Evolutionary conservation across 2,113 vertebrate genomes (phyloP).

Genomic region (Lagenorhynchus albirostris): DNA sequence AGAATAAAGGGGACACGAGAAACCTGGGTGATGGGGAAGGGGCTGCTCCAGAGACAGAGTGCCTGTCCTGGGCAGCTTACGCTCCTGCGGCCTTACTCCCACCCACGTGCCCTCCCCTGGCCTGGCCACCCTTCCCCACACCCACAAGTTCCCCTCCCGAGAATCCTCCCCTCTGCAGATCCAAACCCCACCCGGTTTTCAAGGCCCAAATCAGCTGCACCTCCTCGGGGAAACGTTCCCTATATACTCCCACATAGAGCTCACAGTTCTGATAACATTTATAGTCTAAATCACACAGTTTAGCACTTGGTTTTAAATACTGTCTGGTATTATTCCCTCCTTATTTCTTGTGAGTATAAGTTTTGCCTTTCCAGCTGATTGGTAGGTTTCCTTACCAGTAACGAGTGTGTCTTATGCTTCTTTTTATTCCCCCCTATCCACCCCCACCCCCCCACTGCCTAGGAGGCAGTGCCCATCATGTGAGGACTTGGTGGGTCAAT

Average conservation of each 20-base stretch:
- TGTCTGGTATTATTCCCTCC: constrained; percentile 71
- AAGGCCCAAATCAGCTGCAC: neutral
- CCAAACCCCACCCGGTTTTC: neutral
- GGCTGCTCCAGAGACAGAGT: neutral
- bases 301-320: constrained; percentile 72
- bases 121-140: neutral
- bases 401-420: neutral
- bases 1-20: neutral
- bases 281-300: constrained; percentile 69
- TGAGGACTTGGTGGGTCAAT: no score
- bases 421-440: neutral
- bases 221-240: constrained; percentile 15
- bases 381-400: neutral
- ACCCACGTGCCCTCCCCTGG: no score
- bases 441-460: neutral
- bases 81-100: neutral
- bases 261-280: constrained; percentile 70
- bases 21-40: neutral
- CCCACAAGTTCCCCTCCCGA: neutral
- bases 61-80: no score
- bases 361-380: neutral
- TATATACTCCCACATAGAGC: constrained; percentile 57
- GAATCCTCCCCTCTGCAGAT: neutral
- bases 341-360: constrained; percentile 57
- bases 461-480: neutral